These are phyloP conservation scores for Etia nguti DNA, from an alignment of 2,113 vertebrate genomes.

Conservation along the genomic window DNA sequence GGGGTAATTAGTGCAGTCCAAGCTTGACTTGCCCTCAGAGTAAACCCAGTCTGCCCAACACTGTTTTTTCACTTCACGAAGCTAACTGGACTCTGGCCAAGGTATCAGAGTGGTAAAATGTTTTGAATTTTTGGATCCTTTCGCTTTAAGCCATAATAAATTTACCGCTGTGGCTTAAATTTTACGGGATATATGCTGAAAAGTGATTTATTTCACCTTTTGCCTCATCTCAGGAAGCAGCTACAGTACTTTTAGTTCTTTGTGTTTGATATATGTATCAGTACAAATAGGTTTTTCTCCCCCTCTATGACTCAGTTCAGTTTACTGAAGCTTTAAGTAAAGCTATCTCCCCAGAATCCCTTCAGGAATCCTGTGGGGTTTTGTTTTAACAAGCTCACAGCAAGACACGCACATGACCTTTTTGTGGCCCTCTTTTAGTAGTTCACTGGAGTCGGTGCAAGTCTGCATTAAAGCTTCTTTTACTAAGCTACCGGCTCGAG, in stretches of 20 bases:
- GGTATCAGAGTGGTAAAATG: not conserved
- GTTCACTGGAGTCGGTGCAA: conserved; percentile 36
- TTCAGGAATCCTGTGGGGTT: conserved; percentile 25
- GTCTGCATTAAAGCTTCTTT: conserved; percentile 53
- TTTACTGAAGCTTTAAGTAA: conserved; percentile 14
- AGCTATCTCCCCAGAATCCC: conserved; percentile 33
- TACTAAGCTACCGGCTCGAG: conserved; percentile 40
- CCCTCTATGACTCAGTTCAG: not conserved
- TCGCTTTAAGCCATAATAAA: not conserved
- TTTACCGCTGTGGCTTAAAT: not conserved
- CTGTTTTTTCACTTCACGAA: not conserved
- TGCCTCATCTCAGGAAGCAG: not conserved
- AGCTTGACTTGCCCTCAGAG: conserved; percentile 11
- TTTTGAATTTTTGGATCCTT: not conserved
- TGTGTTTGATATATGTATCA: not conserved
- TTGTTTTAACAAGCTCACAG: conserved; percentile 59
- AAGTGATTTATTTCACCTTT: not conserved
- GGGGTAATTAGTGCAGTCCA: conserved; percentile 38
- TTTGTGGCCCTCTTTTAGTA: conserved; percentile 32
- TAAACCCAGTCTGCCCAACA: conserved; percentile 5
- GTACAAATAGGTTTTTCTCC: not conserved
- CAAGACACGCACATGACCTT: conserved; percentile 48
- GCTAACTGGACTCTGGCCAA: conserved; percentile 3
- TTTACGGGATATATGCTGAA: not conserved
- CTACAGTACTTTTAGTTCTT: not conserved